Percentiles rank a stretch among this genome's conserved stretches.
Conservation (phyloP, 2,113 vertebrate species). For the Pungitius pungitius region DNA sequence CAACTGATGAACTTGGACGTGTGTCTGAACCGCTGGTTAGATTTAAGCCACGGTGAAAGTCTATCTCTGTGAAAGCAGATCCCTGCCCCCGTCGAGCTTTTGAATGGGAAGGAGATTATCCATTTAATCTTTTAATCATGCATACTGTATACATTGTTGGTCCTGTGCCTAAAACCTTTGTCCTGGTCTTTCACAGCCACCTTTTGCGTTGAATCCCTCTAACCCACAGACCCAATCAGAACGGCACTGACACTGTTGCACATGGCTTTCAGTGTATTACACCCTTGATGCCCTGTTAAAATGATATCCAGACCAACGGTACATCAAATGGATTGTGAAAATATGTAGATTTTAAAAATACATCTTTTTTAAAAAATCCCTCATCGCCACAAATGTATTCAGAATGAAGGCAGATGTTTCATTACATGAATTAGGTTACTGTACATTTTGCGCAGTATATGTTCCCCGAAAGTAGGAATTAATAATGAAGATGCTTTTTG, state of each 20-base stretch:
- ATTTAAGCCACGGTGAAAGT: slow-evolving; percentile 50
- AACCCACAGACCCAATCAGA: slow-evolving; percentile 58
- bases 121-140: slow-evolving; percentile 75
- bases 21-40: slow-evolving; percentile 22
- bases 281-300: slow-evolving; percentile 68
- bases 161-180: slow-evolving; percentile 61
- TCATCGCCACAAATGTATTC: slow-evolving; percentile 73
- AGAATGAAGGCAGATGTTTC: slow-evolving; percentile 63
- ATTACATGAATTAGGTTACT: slow-evolving; percentile 66
- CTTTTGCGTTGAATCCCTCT: slow-evolving; percentile 48
- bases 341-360: slow-evolving; percentile 74
- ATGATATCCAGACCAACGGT: slow-evolving; percentile 64
- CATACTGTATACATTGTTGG: slow-evolving; percentile 58
- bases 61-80: slow-evolving; percentile 62
- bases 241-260: slow-evolving; percentile 35
- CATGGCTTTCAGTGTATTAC: slow-evolving; percentile 51
- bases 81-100: slow-evolving; percentile 61
- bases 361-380: slow-evolving; percentile 67
- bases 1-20: slow-evolving; percentile 28
- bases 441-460: slow-evolving; percentile 77
- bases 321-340: slow-evolving; percentile 68
- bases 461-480: slow-evolving; percentile 82
- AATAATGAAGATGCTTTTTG: slow-evolving; percentile 87
- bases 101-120: slow-evolving; percentile 70
- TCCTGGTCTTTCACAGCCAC: slow-evolving; percentile 51